Evolutionary conservation across 2,797 vertebrate species (phyloP), one percentile per base, ranked within the genome.

Genomic region (Falco berigora): DNA sequence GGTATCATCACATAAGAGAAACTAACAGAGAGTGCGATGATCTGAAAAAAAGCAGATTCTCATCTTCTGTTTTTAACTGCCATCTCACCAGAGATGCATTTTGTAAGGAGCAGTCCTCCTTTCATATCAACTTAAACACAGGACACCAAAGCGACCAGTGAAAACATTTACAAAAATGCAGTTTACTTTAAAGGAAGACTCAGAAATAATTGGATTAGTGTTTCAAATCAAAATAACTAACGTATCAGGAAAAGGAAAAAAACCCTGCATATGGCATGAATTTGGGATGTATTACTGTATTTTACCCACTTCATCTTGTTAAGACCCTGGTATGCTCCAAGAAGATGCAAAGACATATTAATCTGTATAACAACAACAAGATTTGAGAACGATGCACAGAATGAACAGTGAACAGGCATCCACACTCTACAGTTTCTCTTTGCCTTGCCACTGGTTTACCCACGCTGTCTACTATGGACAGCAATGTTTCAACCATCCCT

Each of bases 381-480:
- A 18, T 30, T 36, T n/a, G 30, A 66, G 59, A 62, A 79, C 0
- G 2, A 62, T 2, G 10, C 15, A 30, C 23, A 86, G n/a, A 25
- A 9, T 22, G 38, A 34, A 66, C 25, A 62, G 21, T 4, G 12
- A 87, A 40, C 13, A 61, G n/a, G 13, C 8, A 16, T 25, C 62
- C 38, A 23, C 38, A 23, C 32, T 63, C 38, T 15, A 46, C 30
- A 61, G 24, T 5, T 9, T 59, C 24, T 77, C 58, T 64, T 34
- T 32, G 67, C 42, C 44, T 56, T 66, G 20, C 28, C 20, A 25
- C 68, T 62, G n/a, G 9, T 32, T 62, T 28, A 36, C 6, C 18
- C 25, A 18, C 0, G 0, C 14, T 12, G 12, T 8, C 40, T 46
- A 5, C 25, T 50, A 7, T 0, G 7, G 38, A 34, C 50, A 38